phyloP scores from a whole-genome alignment of 2,113 vertebrate genomes.

The Salvelinus fontinalis region DNA sequence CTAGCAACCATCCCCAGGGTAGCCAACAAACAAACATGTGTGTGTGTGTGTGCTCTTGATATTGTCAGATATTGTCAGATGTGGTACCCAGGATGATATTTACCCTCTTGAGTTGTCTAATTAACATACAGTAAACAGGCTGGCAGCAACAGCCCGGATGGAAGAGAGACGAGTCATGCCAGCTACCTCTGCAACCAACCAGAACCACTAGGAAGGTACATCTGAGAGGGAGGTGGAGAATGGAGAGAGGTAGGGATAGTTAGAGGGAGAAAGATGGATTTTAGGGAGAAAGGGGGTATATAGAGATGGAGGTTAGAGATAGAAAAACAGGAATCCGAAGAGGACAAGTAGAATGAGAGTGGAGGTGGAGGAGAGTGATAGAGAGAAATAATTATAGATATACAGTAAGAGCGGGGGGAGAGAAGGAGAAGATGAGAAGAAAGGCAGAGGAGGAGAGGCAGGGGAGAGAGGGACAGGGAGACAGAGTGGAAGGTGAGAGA shows the following conservation, averaged over 20 bases:
- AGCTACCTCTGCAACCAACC: background rate
- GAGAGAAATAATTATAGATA: background rate
- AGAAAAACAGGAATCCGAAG: background rate
- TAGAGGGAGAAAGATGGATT: background rate
- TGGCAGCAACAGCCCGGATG: slow-evolving; percentile 17
- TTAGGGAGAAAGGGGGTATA: background rate
- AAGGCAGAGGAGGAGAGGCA: background rate
- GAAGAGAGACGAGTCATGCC: background rate
- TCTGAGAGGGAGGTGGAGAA: background rate
- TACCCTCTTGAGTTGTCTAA: slow-evolving; percentile 37
- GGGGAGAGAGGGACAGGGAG: background rate
- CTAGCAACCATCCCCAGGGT: slow-evolving; percentile 31
- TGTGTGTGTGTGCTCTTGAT: background rate
- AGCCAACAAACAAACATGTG: slow-evolving; percentile 27
- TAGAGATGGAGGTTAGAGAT: background rate
- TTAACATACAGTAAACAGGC: slow-evolving; percentile 33
- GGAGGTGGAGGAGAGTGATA: background rate
- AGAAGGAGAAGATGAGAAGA: background rate
- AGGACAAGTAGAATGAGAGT: background rate
- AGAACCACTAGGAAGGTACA: background rate
- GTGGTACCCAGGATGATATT: slow-evolving; percentile 30
- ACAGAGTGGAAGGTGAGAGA: background rate
- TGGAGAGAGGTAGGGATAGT: background rate
- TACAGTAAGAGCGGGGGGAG: background rate
- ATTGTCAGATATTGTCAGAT: slow-evolving; percentile 31